phyloP scores from a whole-genome alignment of 2,797 vertebrate genomes.

The Emys orbicularis region DNA sequence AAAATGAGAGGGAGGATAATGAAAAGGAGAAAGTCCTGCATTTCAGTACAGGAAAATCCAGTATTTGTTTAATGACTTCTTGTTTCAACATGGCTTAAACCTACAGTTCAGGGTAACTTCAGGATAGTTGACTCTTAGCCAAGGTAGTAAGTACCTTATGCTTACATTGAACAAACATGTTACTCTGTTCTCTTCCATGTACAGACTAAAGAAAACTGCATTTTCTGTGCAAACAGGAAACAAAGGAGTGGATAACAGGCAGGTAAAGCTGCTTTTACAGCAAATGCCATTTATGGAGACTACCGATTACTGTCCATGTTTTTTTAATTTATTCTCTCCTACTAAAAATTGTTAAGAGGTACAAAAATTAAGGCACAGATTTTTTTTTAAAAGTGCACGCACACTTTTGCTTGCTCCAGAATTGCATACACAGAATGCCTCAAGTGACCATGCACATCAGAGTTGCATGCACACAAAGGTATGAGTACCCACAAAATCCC shows the following conservation, averaged over 20 bases:
- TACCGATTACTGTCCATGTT: neutral
- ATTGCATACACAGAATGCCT: neutral
- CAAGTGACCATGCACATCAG: neutral
- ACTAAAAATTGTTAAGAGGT: slow-evolving; percentile 17
- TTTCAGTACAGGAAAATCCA: slow-evolving; percentile 11
- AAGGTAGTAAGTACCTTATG: neutral
- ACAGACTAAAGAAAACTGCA: neutral
- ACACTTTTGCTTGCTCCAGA: neutral
- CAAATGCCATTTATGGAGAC: slow-evolving; percentile 20
- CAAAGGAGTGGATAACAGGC: slow-evolving; percentile 21
- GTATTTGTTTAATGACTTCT: neutral
- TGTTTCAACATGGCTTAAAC: slow-evolving; percentile 12
- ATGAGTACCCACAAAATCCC: neutral
- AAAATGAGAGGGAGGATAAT: neutral
- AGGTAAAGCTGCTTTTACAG: slow-evolving; percentile 20
- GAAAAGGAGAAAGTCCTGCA: neutral
- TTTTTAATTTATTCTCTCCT: slow-evolving; percentile 19
- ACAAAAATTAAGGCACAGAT: neutral
- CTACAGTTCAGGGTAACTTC: neutral
- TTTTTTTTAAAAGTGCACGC: neutral
- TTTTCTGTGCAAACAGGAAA: slow-evolving; percentile 26
- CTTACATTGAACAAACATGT: neutral
- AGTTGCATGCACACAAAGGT: neutral
- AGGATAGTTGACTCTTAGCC: neutral
- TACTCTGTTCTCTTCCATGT: neutral